Conservation (phyloP, 2,888 invertebrate genomes). For the Tinea semifulvella region DNA sequence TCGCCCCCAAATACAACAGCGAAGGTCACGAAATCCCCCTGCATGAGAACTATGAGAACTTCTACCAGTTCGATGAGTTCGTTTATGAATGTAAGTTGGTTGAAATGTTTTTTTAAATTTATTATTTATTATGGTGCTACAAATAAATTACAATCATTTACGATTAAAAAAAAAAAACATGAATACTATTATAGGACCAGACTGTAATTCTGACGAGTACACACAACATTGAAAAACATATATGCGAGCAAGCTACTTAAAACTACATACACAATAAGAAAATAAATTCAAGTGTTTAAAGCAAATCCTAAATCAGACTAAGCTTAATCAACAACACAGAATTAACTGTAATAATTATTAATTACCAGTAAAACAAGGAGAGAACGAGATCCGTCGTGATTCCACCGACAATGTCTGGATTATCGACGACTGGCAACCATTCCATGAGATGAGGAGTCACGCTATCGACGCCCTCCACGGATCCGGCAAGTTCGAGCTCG, state of each 20-base stretch:
- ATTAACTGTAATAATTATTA: too few relatives aligned
- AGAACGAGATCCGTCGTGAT: slow-evolving; percentile 55
- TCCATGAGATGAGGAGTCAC: slow-evolving; percentile 49
- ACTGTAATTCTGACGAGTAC: not conserved
- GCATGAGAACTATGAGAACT: slow-evolving; percentile 62
- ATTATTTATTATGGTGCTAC: not conserved
- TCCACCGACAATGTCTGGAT: slow-evolving; percentile 69
- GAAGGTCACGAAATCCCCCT: slow-evolving; percentile 60
- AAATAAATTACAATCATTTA: not conserved
- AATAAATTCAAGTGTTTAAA: too few relatives aligned
- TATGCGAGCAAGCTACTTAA: too few relatives aligned
- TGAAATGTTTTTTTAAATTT: not conserved
- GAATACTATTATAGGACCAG: not conserved
- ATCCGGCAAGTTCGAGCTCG: slow-evolving; percentile 51
- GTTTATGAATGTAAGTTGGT: slow-evolving; percentile 57
- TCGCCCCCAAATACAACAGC: slow-evolving; percentile 76
- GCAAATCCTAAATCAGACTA: too few relatives aligned
- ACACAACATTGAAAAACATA: too few relatives aligned
- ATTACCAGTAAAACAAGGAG: slow-evolving; percentile 54
- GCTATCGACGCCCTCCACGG: slow-evolving; percentile 52
- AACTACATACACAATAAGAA: too few relatives aligned
- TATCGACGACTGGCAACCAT: slow-evolving; percentile 59
- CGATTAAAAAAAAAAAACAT: not conserved
- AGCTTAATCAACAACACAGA: too few relatives aligned
- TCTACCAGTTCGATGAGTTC: slow-evolving; percentile 68